Percentiles rank a stretch among this genome's conserved stretches.
These are phyloP conservation scores for Cryptocheilus praepositus DNA, from an alignment of 2,888 invertebrate genomes.

Conservation along the genomic window DNA sequence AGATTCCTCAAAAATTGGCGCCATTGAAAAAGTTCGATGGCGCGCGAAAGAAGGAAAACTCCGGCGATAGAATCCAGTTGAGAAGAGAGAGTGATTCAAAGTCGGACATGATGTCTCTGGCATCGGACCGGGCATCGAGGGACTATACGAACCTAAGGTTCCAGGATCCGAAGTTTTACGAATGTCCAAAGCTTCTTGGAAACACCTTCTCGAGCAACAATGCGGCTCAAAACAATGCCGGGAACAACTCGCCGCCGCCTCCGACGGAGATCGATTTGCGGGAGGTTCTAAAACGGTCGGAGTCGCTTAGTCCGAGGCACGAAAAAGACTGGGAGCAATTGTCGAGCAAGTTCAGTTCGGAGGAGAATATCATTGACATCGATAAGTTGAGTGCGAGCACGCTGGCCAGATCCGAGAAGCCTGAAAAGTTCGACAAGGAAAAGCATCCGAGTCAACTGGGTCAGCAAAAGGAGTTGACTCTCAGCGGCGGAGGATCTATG, in stretches of 20 bases:
- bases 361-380: conserved; percentile 72
- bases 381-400: conserved; percentile 65
- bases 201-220: neutral
- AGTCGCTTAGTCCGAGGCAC: conserved; percentile 76
- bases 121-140: conserved; percentile 64
- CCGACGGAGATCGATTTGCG: conserved; percentile 59
- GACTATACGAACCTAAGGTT: conserved; percentile 70
- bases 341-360: conserved; percentile 64
- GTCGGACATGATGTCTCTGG: conserved; percentile 48
- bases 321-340: conserved; percentile 76
- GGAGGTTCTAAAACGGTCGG: conserved; percentile 76
- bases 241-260: neutral
- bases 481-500: conserved; percentile 79
- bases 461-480: conserved; percentile 71
- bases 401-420: conserved; percentile 55
- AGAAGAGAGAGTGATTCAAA: conserved; percentile 45
- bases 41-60: conserved; percentile 43
- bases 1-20: conserved; percentile 68
- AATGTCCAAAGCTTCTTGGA: conserved; percentile 67
- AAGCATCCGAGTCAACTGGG: conserved; percentile 73
- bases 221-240: neutral
- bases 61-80: conserved; percentile 35
- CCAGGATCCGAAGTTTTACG: conserved; percentile 70
- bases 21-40: conserved; percentile 57
- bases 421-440: conserved; percentile 68